Evolutionary conservation across 2,797 vertebrate species (phyloP), one percentile per base, ranked within the genome.

Genomic region (Esox masquinongy): DNA sequence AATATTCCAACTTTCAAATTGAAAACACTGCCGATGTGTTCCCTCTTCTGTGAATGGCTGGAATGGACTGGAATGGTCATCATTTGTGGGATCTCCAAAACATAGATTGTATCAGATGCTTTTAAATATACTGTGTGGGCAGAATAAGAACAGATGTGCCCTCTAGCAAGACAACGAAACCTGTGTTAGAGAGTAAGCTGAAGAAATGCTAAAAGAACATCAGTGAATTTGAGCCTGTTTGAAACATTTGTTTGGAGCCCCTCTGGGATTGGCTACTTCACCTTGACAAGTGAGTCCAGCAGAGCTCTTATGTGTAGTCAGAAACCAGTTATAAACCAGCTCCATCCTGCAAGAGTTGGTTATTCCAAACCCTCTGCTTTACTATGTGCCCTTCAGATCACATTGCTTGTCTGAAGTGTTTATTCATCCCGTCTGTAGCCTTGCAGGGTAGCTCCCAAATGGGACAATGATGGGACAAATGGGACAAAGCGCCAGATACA

Each of bases 51-150:
- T 79, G 9, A 70, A 15, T 74, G 64, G 2, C 43, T 34, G 77
- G 72, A 77, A 79, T 75, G 70, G 49, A 72, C 26, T 73, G 53
- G 12, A 66, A 76, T 71, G 16, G 63, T 36, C 22, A 70, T 14
- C 53, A 29, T 63, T 66, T 74, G 39, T 59, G 56, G 24, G 56
- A 68, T 80, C 74, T 66, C 61, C 68, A 76, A 72, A 81, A 70
- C 66, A 72, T 67, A 51, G 68, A 53, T 72, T 69, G 67, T 63
- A 81, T 78, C 29, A 12, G 43, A 16, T 51, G 22, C 15, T 50
- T 70, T 29, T 9, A n/a, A 1, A 68, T 43, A 66, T 0, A 47
- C 43, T 47, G 43, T 56, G 73, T 68, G 34, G 74, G 51, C 17
- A 70, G 39, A 74, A 43, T 50, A 2, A 73, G 16, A 66, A 50